Base-by-base conservation (phyloP, 1,140 invertebrate genomes). In the Zaprionus gabonicus region DNA sequence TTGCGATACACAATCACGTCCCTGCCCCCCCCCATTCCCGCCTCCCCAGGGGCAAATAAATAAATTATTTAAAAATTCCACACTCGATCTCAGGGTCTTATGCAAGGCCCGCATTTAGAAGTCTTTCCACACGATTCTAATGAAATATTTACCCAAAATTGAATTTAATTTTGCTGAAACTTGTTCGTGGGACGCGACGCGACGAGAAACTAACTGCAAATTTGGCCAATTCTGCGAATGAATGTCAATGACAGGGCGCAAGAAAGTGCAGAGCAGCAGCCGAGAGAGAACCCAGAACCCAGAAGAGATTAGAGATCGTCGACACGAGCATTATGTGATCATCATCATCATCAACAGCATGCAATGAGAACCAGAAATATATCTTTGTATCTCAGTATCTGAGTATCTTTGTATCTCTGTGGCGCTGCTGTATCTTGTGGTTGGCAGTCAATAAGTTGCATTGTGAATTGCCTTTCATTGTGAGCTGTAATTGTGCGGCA, bases 381-480 rank as follows among this genome's bases (percentile, higher is more conserved):
- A 20, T 20, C 20, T 20, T 20, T 59, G 41, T 65, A 72, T 77
- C 77, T 83, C 55, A 34, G 51, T 56, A 56, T 51, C 46, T 34
- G 15, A 46, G 49, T 57, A 66, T 70, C 63, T 81, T 53, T n/a
- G 46, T 41, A 63, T 55, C 31, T 55, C 27, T 53, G 57, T 46
- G n/a, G 41, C 41, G n/a, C n/a, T 46, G 41, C n/a, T 9, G 44
- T 10, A 28, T 34, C n/a, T 67, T 86, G 80, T 44, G 80, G 80
- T 71, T 78, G 77, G 67, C 80, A 83, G 88, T 86, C 83, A 80
- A 88, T 88, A 83, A 78, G 77, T 77, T 87, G 76, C 80, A 81
- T 65, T 72, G 66, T 60, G 81, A 84, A 74, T 74, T 59, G 64
- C 76, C 69, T 56, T 68, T 75, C 60, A 70, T 63, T 63, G 72